Conservation (phyloP, 2,797 vertebrate genomes). For the Champsocephalus gunnari region DNA sequence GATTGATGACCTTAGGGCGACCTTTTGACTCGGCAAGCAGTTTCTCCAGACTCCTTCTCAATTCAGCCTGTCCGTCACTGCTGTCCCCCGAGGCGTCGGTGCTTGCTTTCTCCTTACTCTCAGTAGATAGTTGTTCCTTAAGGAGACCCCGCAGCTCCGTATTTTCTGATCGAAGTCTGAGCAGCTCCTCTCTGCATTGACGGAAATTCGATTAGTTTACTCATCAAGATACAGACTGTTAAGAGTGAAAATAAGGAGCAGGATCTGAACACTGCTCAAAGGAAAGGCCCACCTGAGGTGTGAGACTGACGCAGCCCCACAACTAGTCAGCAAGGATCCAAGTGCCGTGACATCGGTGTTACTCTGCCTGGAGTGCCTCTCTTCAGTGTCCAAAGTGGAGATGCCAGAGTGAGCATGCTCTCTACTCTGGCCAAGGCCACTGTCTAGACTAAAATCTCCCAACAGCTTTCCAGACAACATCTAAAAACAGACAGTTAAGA, state of each 20-base stretch:
- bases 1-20: conserved; percentile 74
- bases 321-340: conserved; percentile 79
- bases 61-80: conserved; percentile 81
- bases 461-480: conserved; percentile 41
- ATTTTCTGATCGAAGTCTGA: conserved; percentile 76
- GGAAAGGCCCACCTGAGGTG: conserved; percentile 85
- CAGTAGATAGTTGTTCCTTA: conserved; percentile 81
- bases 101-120: conserved; percentile 82
- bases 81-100: conserved; percentile 79
- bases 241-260: background rate
- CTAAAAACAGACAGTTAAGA: conserved; percentile 37
- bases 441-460: conserved; percentile 40
- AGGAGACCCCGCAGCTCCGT: conserved; percentile 71
- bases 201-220: conserved; percentile 1
- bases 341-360: conserved; percentile 72
- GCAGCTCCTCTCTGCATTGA: conserved; percentile 76
- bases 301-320: conserved; percentile 74
- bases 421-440: conserved; percentile 55
- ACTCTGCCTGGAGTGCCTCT: conserved; percentile 29
- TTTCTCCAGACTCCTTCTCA: conserved; percentile 80
- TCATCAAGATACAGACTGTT: background rate
- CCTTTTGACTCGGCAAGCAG: conserved; percentile 79
- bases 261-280: background rate
- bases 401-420: conserved; percentile 50
- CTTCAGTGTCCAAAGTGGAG: conserved; percentile 33